phyloP scores from a whole-genome alignment of 2,113 vertebrate genomes.

The Heterotis niloticus region DNA sequence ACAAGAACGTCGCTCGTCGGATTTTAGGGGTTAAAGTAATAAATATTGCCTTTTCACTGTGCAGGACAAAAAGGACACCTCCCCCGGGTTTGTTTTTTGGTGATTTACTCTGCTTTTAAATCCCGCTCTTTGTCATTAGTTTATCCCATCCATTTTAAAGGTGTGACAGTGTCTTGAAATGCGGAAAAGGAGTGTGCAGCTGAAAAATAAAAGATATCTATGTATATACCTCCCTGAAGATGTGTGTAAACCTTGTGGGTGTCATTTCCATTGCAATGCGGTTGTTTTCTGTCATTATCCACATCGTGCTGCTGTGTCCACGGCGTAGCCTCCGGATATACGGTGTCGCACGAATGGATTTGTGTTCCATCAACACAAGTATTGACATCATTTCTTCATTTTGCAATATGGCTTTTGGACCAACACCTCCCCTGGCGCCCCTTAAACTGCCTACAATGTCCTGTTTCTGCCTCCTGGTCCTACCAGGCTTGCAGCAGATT shows the following conservation, averaged over 20 bases:
- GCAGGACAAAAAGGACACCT: conserved; percentile 4
- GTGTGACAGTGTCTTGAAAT: conserved; percentile 26
- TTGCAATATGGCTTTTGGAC: background rate
- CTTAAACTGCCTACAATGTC: background rate
- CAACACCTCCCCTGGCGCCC: too few species aligned
- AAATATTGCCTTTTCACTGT: background rate
- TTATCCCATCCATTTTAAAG: background rate
- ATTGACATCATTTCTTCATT: background rate
- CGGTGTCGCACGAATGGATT: too few species aligned
- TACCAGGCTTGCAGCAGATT: too few species aligned
- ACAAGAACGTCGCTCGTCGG: background rate
- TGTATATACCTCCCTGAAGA: conserved; percentile 30
- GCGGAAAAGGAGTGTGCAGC: conserved; percentile 15
- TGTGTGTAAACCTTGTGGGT: background rate
- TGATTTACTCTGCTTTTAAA: conserved; percentile 4
- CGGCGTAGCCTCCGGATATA: background rate
- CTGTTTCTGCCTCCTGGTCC: background rate
- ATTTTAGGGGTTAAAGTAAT: conserved; percentile 2
- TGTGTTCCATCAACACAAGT: background rate
- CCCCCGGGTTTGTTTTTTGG: background rate
- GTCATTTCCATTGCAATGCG: conserved; percentile 9
- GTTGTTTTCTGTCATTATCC: too few species aligned
- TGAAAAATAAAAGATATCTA: conserved; percentile 28
- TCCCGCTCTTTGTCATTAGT: conserved; percentile 7
- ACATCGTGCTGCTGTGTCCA: background rate